Conservation (phyloP, 2,797 vertebrate genomes). For the Knipowitschia caucasica region DNA sequence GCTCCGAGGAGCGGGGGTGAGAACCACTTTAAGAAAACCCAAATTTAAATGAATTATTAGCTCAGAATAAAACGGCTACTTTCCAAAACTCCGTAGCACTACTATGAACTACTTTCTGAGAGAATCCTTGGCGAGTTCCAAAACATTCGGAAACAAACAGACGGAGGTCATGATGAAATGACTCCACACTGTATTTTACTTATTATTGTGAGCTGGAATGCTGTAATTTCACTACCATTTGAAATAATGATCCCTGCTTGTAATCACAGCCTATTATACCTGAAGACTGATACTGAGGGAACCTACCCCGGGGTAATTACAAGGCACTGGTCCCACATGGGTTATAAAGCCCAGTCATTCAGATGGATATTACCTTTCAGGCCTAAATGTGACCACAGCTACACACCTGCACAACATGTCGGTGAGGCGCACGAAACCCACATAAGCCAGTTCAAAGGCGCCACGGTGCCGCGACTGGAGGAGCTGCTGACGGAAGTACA, state of each 20-base stretch:
- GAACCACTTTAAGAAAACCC: too few species aligned
- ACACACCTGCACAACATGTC: constrained; percentile 89
- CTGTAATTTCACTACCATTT: constrained; percentile 2
- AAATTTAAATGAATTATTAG: too few species aligned
- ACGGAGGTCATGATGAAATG: constrained; percentile 1
- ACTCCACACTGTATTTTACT: neutral
- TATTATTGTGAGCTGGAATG: neutral
- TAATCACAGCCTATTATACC: constrained; percentile 23
- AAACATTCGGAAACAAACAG: neutral
- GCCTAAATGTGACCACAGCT: constrained; percentile 26
- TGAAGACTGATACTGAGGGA: constrained; percentile 23
- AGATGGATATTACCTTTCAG: constrained; percentile 39
- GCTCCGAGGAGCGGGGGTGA: too few species aligned
- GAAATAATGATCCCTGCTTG: constrained; percentile 11
- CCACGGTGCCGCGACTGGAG: constrained; percentile 95
- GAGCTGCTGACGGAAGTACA: constrained; percentile 93
- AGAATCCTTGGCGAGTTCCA: neutral
- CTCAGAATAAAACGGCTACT: too few species aligned
- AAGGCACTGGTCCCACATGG: constrained; percentile 21
- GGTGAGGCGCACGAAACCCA: constrained; percentile 92
- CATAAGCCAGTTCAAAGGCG: constrained; percentile 94
- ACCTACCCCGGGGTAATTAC: constrained; percentile 19
- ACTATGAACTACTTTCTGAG: neutral
- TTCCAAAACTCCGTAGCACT: neutral
- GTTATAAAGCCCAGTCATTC: constrained; percentile 22